Conservation (phyloP, 2,113 vertebrate species). For the Xenotilapia longispinis region DNA sequence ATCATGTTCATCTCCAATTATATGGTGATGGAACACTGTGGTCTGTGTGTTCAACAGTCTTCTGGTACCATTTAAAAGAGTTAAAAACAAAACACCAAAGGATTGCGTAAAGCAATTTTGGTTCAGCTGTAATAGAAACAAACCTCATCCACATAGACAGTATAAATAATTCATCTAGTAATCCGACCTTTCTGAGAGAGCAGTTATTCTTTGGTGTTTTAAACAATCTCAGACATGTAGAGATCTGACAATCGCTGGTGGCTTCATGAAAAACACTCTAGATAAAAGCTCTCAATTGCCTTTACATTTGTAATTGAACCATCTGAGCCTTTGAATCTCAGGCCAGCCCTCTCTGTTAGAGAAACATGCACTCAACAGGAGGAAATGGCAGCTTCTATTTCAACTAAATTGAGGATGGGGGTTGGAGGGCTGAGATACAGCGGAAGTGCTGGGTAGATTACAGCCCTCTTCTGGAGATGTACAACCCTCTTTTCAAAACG, state of each 20-base stretch:
- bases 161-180: constrained; percentile 57
- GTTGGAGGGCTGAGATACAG: not conserved
- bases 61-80: not conserved
- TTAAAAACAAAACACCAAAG: not conserved
- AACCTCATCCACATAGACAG: not conserved
- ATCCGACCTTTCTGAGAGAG: constrained; percentile 15
- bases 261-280: constrained; percentile 31
- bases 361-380: constrained; percentile 12
- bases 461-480: not conserved
- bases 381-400: constrained; percentile 20
- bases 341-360: not conserved
- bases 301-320: constrained; percentile 45
- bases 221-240: not conserved
- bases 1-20: not conserved
- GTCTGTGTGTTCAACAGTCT: not conserved
- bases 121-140: constrained; percentile 11
- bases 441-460: not conserved
- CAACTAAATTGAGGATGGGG: not conserved
- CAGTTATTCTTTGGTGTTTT: constrained; percentile 13
- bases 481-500: not conserved
- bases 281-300: constrained; percentile 40
- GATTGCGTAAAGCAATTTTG: not conserved
- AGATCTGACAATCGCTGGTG: constrained; percentile 29
- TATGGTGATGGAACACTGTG: not conserved
- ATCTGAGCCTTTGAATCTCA: constrained; percentile 9